Base-by-base conservation (phyloP, 2,113 vertebrate genomes). In the Zosterops lateralis region DNA sequence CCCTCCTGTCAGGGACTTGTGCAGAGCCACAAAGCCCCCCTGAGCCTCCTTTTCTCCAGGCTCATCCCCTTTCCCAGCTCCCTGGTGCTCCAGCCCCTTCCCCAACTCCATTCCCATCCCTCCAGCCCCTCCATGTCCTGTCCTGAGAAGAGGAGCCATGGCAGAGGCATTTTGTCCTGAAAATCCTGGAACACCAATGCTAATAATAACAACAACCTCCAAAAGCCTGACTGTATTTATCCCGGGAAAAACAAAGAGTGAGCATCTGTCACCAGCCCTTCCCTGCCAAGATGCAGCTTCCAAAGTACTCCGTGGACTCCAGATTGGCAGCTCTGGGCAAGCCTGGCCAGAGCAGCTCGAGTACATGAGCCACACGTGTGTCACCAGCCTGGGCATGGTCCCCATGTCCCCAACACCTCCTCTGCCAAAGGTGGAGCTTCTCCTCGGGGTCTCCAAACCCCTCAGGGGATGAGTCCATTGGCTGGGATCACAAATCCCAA, bases 251-350 rank as follows among this genome's bases (percentile, higher is more conserved):
- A 87, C 87, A 85, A 96, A 91, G 95, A 82, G 54, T 61, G 72
- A 88, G 90, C 95, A 96, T 91, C 95, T 93, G 90, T 50, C 78
- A 87, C 71, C 84, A 90, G 85, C 66, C 57, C 66, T 47, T 3
- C 6, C 84, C 22, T 89, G 96, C 96, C 96, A 96, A 92, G 91
- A 64, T n/a, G 54, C 70, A 67, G 93, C 80, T 67, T 32, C 84
- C 70, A 71, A 56, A 91, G 65, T 12, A 12, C 65, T 90, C 78
- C 2, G 4, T 42, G 1, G 3, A 84, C 77, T 8, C 57, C 84
- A 77, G 91, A 81, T 3, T 54, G 65, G 81, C 84, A 89, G 5
- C 12, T 61, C 31, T 36, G 68, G 89, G 48, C 75, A n/a, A 62
- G 62, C 32, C 65, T 19, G 66, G 91, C 58, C 26, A 0, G 15